phyloP scores from a whole-genome alignment of 2,113 vertebrate species.

The Sturnira hondurensis region DNA sequence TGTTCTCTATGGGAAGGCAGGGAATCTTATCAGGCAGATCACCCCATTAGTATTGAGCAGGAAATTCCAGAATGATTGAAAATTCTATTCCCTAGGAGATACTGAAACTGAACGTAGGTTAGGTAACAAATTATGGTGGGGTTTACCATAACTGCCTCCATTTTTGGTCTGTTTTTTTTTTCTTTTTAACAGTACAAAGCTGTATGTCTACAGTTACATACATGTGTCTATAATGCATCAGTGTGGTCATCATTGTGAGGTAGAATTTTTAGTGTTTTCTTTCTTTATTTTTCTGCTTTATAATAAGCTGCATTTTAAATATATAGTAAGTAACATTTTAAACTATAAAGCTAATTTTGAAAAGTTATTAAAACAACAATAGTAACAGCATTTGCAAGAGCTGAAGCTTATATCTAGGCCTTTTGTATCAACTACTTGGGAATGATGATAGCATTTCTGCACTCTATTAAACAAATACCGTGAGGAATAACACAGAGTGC shows the following conservation, averaged over 20 bases:
- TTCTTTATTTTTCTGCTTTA: conserved; percentile 9
- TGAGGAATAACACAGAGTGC: background rate
- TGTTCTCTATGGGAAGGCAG: background rate
- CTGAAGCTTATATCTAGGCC: background rate
- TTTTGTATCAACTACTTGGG: background rate
- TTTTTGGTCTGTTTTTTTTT: background rate
- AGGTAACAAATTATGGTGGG: background rate
- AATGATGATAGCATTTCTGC: background rate
- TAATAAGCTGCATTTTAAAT: background rate
- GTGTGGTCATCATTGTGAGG: background rate
- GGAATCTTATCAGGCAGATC: background rate
- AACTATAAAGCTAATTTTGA: background rate
- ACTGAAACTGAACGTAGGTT: background rate
- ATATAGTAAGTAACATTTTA: background rate
- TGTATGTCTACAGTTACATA: background rate
- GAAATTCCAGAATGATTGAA: background rate
- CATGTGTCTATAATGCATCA: background rate
- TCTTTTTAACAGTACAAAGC: background rate
- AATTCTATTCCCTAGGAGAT: background rate
- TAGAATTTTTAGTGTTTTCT: background rate
- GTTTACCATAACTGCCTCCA: background rate
- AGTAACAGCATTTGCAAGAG: background rate
- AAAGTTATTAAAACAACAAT: background rate
- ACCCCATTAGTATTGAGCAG: background rate
- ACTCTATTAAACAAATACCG: background rate